Base-by-base conservation (phyloP, 92 coral and sea anemone genomes). In the Metridium senile region DNA sequence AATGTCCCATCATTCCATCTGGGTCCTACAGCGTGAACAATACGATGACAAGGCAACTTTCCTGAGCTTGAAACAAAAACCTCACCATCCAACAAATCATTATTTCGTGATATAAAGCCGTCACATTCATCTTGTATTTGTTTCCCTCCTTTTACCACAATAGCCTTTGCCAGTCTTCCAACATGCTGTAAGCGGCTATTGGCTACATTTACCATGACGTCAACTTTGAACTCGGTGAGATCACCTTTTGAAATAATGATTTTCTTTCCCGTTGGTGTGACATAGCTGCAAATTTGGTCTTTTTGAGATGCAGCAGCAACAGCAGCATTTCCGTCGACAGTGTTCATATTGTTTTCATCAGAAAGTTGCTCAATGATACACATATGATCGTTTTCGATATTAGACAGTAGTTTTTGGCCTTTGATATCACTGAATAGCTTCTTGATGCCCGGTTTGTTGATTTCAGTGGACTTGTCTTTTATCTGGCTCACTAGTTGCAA, bases 161-260 rank as follows among this genome's bases (percentile, higher is more conserved):
- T 83, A 0, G 89, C 89, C 66, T 73, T 81, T 23, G 97, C 90
- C n/a, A 87, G 79, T 18, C 97, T 93, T 7, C 87, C 93, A 35
- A 51, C 74, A 58, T 92, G 97, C 2, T 85, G 70, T 19, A 92
- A 88, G 1, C 61, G 46, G 22, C 45, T 10, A 51, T 81, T 81
- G 26, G 97, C 90, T 56, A 87, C 90, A 31, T 85, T 92, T n/a
- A 92, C 97, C 53, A 92, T 89, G 16, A 83, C 89, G 29, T 92
- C 93, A 20, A 75, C 85, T 25, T 47, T 51, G 13, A 87, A 88
- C 45, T 89, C 72, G 18, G 93, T 89, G 51, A 92, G 80, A 71
- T 85, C 86, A 31, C 89, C 97, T 68, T 86, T 78, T 54, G 56
- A 79, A 7, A 90, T 81, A 7, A 61, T 19, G 39, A 89, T 68